Conservation (phyloP, 2,797 vertebrate genomes). For the Pygocentrus nattereri region DNA sequence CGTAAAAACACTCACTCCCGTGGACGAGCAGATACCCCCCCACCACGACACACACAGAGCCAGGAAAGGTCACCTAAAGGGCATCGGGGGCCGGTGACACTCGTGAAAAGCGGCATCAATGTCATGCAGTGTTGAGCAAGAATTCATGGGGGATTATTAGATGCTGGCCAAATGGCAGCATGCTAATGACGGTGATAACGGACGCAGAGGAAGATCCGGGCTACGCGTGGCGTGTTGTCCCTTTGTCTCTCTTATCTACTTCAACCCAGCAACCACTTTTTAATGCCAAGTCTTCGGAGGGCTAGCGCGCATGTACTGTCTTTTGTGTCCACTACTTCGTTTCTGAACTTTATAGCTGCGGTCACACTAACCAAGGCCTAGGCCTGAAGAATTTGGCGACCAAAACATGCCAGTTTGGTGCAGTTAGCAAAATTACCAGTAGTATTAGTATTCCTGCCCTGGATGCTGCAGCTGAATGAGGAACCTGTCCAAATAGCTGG, state of each 20-base stretch:
- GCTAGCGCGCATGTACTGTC: neutral
- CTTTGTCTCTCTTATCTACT: constrained; percentile 51
- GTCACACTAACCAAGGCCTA: neutral
- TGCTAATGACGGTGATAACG: constrained; percentile 48
- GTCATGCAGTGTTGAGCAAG: constrained; percentile 17
- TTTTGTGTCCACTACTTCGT: neutral
- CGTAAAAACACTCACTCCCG: neutral
- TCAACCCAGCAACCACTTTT: constrained; percentile 42
- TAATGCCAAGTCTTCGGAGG: constrained; percentile 52
- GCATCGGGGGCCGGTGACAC: constrained; percentile 68
- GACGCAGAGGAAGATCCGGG: constrained; percentile 13
- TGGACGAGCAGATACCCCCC: neutral
- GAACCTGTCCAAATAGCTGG: too few species aligned
- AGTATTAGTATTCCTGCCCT: neutral
- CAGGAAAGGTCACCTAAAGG: constrained; percentile 77
- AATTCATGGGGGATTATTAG: constrained; percentile 45
- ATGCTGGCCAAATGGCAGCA: constrained; percentile 49
- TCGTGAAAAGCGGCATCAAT: constrained; percentile 27
- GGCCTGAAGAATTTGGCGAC: neutral
- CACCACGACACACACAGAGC: constrained; percentile 65
- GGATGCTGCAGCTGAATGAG: neutral
- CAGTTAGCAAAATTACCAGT: neutral
- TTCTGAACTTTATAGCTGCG: neutral
- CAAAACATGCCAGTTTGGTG: neutral
- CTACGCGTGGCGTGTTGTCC: constrained; percentile 24